Evolutionary conservation across 1,140 invertebrate species (phyloP), one percentile per base, ranked within the genome.

Genomic region (Drosophila lacertosa): DNA sequence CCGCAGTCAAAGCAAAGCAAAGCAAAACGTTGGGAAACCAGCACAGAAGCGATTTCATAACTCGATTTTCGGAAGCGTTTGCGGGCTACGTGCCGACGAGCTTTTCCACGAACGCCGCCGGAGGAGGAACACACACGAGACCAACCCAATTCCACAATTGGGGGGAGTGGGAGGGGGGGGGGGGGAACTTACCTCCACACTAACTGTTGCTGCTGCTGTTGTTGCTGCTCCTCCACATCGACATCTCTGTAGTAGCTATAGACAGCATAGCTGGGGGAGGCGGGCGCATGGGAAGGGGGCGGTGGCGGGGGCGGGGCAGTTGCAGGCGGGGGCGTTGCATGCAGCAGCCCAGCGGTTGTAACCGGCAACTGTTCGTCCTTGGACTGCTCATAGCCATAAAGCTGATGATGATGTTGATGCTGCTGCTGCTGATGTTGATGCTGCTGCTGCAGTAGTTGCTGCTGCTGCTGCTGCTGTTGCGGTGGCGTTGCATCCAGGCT

Each of bases 151-250:
- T 63, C 16, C 11, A 39, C 10, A 1, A 16, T 13, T 0, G 16
- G 2, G 16, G 37, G 6, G n/a, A 6, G 37, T 1, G 39, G 2
- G 2, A 2, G 16, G 13, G 6, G 20, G n/a, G 5, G 5, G 6
- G 16, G 26, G 9, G 4, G 7, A 11, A 32, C 80, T 84, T 84
- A 80, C 81, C 80, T 84, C 80, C 80, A 86, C 18, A 68, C 39
- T 9, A 80, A 32, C 10, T 47, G 71, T 0, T 42, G 45, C 32
- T 18, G 57, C 0, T 11, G 64, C 4, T 24, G 44, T 9, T 6
- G 40, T 15, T 58, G 40, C 2, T 37, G 60, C 0, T 29, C 53
- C 26, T 45, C 37, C 4, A 45, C 42, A 13, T 45, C n/a, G n/a
- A 26, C 32, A 37, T 51, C 48, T 20, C 79, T 64, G 51, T 86